Base-by-base conservation (phyloP, 2,888 invertebrate genomes). In the Pomacea canaliculata region DNA sequence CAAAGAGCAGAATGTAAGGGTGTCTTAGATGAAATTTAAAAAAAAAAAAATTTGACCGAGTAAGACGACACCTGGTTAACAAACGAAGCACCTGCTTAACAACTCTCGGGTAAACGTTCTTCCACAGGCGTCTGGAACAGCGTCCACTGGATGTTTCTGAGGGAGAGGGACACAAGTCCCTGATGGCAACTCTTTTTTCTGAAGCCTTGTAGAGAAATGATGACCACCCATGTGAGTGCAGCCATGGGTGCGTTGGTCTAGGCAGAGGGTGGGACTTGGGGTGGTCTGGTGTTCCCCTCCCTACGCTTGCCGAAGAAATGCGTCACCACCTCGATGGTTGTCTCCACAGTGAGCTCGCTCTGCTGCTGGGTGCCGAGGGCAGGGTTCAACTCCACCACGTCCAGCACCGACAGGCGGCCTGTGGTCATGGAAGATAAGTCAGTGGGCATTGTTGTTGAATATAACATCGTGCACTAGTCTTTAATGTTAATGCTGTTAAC, bases 311-410 rank as follows among this genome's bases (percentile, higher is more conserved):
- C 91, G 78, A 90, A 90, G 83, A 94, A 95, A 71, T 95, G 94
- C 86, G 94, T 93, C 23, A 96, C 92, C n/a, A 97, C 91, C 83
- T 94, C 93, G 78, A 94, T 92, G 0, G 96, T 95, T 1, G 96
- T 95, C 63, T 94, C 93, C 0, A 96, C 91, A 0, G 97, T 97
- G 79, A 91, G 92, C 73, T 93, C 91, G 0, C 94, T 93, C 85
- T 96, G 95, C 0, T 89, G 89, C 73, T 93, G 92, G 81, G 92
- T 92, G 67, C 97, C 97, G 65, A 98, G 92, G 13, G 93, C 92
- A 0, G 97, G 97, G 92, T 98, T 98, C 10, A 98, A 95, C 92
- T 98, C 98, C 0, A 97, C 97, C 70, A 97, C 91, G 91, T 98
- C 97, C 80, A 98, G 91, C 37, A 95, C 96, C 68, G 94, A 93